These are phyloP conservation scores for Orientallactaga bullata DNA, from an alignment of 2,113 vertebrate species.

Conservation along the genomic window DNA sequence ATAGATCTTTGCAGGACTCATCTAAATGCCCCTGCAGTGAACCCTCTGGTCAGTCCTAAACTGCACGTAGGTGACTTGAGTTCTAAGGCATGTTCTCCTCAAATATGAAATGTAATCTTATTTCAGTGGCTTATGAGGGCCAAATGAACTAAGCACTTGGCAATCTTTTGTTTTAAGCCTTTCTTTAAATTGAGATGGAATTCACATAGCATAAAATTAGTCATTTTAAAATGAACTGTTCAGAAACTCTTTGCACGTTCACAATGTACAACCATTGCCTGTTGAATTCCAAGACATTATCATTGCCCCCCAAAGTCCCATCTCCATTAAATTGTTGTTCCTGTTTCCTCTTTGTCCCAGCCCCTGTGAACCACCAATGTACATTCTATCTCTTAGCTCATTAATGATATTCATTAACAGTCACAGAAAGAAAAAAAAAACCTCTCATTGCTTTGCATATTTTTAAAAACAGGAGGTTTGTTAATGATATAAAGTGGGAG, in stretches of 20 bases:
- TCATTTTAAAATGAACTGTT: neutral
- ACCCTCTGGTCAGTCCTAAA: neutral
- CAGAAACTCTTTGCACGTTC: neutral
- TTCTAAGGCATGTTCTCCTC: neutral
- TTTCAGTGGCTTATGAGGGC: neutral
- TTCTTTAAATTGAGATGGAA: neutral
- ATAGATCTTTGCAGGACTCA: neutral
- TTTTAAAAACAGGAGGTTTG: slow-evolving; percentile 19
- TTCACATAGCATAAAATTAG: neutral
- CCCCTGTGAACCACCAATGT: neutral
- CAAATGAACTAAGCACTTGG: neutral
- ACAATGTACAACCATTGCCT: neutral
- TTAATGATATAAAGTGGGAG: neutral
- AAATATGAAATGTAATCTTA: neutral
- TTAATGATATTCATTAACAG: slow-evolving; percentile 17
- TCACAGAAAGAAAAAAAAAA: neutral
- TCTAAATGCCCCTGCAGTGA: neutral
- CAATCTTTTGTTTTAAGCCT: neutral
- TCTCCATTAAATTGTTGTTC: neutral
- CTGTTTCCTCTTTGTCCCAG: neutral
- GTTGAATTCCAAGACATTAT: neutral
- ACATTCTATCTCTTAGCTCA: neutral
- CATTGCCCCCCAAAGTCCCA: neutral
- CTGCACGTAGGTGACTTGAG: neutral
- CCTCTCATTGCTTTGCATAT: neutral